Evolutionary conservation across 2,888 invertebrate species (phyloP), one percentile per base, ranked within the genome.

Genomic region (Drosophila siamana): DNA sequence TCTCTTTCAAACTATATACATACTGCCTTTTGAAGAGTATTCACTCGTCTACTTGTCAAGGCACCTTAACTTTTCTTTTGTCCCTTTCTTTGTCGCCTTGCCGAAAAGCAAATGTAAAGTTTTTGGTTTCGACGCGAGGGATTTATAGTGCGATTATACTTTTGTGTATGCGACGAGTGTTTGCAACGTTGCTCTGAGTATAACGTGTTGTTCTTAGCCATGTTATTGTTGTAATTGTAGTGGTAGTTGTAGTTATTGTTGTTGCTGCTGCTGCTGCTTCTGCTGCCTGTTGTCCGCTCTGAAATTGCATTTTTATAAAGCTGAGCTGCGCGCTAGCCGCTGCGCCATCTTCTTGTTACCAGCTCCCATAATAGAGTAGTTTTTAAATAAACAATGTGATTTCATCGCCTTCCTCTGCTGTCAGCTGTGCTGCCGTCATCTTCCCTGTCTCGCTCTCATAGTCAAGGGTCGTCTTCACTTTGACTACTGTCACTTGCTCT

Each of bases 221-320:
- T 48, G 52, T 57, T 70, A 59, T 38, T 38, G 26, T 16, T 47
- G 47, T 13, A 36, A 33, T 60, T 55, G 57, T 66, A 57, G 30
- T 60, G 59, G 54, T 48, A 28, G 33, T 22, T 66, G 70, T 55
- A 2, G 33, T 33, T 33, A 11, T 30, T 56, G 46, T 51, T 57
- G 54, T 22, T 71, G 71, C 51, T 13, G 15, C 7, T 15, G 16
- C 30, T 56, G 43, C 61, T 13, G 15, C 7, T 15, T n/a, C 30
- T 56, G 43, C 61, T 56, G 61, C 52, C 63, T 41, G 78, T 54
- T 78, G 78, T 73, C 72, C 78, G 64, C 70, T 52, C 68, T 65
- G 71, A 76, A 80, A 80, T 80, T 80, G 80, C 79, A 80, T 80
- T 80, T 80, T 80, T 80, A 80, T 81, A 81, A 81, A 81, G 79